Evolutionary conservation across 2,888 invertebrate genomes (phyloP), one percentile per base, ranked within the genome.

Genomic region (Leptodirus hochenwartii): DNA sequence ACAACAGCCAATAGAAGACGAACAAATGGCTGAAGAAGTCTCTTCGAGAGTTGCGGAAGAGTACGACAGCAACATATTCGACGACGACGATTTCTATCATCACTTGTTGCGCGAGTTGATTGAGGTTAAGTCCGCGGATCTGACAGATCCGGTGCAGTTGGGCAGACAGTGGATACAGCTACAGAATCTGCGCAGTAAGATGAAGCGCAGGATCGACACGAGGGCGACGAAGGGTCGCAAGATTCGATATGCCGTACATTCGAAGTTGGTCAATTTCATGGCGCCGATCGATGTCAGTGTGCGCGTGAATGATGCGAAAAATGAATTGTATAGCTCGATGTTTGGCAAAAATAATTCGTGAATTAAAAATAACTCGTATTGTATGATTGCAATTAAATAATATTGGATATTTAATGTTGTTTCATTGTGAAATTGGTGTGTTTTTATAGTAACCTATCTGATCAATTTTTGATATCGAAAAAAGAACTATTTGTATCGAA

Each of bases 81-180:
- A 96, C 52, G 96, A 96, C 48, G 82, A 81, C 44, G 96, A 96
- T 50, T 96, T 96, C 53, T 96, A 96, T 54, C 91, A 93, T 53
- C 85, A 90, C 45, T 61, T 93, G 31, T 58, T 96, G 24, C 62
- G 87, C 37, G 91, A 95, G 51, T 59, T 96, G 22, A 91, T 96
- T 37, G 90, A 95, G 51, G 75, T 77, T 39, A 91, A 91, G 55
- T 77, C 87, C 0, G 69, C 76, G 3, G 75, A 77, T 44, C 66
- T 81, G 6, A 75, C 75, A 1, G 88, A 87, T 58, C 84, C 88
- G 1, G 65, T 79, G 5, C 81, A 84, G 42, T 62, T 91, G 24
- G 80, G 84, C 47, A 69, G 81, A 39, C 88, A 91, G 46, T 91
- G 85, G 79, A 69, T 88, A 37, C 79, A 90, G 35, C 59, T 96